A percentile compares a stretch with the other conserved stretches of the same genome.
These are phyloP conservation scores for Tilapia sparmanii DNA, from an alignment of 2,113 vertebrate species.

Conservation along the genomic window DNA sequence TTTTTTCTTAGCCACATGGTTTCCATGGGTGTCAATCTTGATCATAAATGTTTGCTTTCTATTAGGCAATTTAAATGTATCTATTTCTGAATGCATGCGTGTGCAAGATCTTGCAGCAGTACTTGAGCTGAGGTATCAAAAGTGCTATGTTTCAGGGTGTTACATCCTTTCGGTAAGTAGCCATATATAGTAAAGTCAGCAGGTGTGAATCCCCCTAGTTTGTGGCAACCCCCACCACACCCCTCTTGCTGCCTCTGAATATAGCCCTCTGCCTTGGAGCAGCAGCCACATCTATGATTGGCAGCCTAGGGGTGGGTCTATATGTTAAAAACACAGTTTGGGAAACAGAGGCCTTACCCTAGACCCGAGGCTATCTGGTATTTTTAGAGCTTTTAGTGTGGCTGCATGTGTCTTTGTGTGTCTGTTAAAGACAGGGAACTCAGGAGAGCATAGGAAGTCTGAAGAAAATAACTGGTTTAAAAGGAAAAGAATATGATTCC, in stretches of 20 bases:
- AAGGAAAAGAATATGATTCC: conserved; percentile 43
- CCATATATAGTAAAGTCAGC: conserved; percentile 3
- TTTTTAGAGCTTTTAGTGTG: conserved; percentile 22
- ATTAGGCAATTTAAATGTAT: conserved; percentile 34
- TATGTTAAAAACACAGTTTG: conserved; percentile 21
- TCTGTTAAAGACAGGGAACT: not conserved
- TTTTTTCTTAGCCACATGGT: conserved; percentile 37
- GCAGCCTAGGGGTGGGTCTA: conserved; percentile 13
- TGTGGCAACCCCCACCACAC: not conserved
- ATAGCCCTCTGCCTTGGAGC: not conserved
- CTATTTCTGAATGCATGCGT: not conserved
- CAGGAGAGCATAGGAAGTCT: conserved; percentile 28
- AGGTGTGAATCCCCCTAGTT: conserved; percentile 18
- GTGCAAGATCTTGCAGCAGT: not conserved
- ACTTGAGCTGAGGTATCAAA: not conserved
- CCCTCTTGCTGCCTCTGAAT: not conserved
- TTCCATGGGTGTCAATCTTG: conserved; percentile 54
- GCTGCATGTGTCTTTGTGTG: not conserved
- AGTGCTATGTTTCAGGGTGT: not conserved
- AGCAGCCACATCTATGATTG: not conserved
- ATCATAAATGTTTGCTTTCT: conserved; percentile 56
- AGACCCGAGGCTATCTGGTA: conserved; percentile 2
- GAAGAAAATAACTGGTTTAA: conserved; percentile 55
- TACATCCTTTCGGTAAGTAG: not conserved
- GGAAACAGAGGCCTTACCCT: conserved; percentile 17